Conservation (phyloP, 2,888 invertebrate species). For the Macaria liturata region DNA sequence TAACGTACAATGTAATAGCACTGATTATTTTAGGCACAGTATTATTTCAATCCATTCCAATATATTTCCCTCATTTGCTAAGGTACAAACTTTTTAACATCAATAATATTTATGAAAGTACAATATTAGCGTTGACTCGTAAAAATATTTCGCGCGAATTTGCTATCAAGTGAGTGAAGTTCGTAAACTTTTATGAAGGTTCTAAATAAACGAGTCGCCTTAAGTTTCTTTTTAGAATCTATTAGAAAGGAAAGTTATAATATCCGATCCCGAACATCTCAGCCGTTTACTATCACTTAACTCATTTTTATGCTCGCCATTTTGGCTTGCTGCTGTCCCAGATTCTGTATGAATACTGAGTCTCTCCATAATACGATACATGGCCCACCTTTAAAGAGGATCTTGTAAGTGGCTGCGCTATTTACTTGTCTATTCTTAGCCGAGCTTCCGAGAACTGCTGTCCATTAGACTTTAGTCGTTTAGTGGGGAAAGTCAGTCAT, state of each 20-base stretch:
- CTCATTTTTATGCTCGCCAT: constrained; percentile 74
- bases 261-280: constrained; percentile 52
- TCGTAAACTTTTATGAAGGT: constrained; percentile 48
- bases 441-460: constrained; percentile 1
- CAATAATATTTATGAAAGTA: background rate
- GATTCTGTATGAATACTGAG: constrained; percentile 69
- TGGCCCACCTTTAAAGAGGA: constrained; percentile 59
- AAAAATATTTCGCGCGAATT: constrained; percentile 33
- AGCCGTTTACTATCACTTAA: constrained; percentile 75
- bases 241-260: constrained; percentile 65
- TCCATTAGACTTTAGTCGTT: too few relatives aligned
- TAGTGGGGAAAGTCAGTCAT: too few relatives aligned
- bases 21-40: too few relatives aligned
- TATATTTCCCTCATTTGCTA: too few relatives aligned
- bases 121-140: constrained; percentile 30
- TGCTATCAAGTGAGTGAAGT: constrained; percentile 29
- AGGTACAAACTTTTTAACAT: too few relatives aligned
- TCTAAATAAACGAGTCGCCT: constrained; percentile 45
- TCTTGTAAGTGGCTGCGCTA: constrained; percentile 49
- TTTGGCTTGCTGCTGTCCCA: constrained; percentile 70
- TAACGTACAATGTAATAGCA: too few relatives aligned
- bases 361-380: constrained; percentile 64
- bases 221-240: constrained; percentile 60
- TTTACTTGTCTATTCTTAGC: constrained; percentile 48
- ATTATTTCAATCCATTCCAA: too few relatives aligned